phyloP scores from a whole-genome alignment of 2,888 invertebrate genomes.

The Drosophila rubida region DNA sequence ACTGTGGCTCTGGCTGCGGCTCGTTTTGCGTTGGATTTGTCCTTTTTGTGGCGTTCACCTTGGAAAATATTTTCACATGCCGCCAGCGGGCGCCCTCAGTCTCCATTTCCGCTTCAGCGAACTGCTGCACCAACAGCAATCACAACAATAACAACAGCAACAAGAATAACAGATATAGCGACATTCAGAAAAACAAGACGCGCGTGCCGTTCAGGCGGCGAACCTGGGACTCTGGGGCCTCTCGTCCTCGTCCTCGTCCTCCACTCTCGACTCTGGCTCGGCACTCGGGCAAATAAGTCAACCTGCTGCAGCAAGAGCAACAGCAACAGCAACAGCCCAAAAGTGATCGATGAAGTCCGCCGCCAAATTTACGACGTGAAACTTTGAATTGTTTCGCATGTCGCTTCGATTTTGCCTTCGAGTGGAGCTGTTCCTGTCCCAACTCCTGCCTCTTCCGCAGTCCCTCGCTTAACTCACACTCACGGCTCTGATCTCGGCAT shows the following conservation, averaged over 20 bases:
- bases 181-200: constrained; percentile 70
- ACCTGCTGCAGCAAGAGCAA: constrained; percentile 52
- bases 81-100: constrained; percentile 55
- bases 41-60: constrained; percentile 75
- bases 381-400: constrained; percentile 82
- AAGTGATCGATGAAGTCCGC: constrained; percentile 84
- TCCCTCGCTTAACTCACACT: background rate
- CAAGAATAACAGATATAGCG: constrained; percentile 26
- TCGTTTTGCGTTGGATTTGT: constrained; percentile 46
- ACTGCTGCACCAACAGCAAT: constrained; percentile 52
- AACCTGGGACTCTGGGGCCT: constrained; percentile 33
- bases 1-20: constrained; percentile 40
- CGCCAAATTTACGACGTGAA: constrained; percentile 84
- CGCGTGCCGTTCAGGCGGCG: constrained; percentile 70
- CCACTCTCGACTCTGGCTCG: constrained; percentile 22
- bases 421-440: constrained; percentile 25
- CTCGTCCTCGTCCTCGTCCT: constrained; percentile 21
- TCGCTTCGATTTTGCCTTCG: constrained; percentile 77
- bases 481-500: constrained; percentile 3
- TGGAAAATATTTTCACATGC: constrained; percentile 77
- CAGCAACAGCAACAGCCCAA: constrained; percentile 46
- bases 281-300: constrained; percentile 66
- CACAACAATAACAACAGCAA: constrained; percentile 19
- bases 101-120: constrained; percentile 70
- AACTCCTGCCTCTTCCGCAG: background rate